Evolutionary conservation across 2,797 vertebrate species (phyloP).

Genomic region (Sebastolobus alascanus): DNA sequence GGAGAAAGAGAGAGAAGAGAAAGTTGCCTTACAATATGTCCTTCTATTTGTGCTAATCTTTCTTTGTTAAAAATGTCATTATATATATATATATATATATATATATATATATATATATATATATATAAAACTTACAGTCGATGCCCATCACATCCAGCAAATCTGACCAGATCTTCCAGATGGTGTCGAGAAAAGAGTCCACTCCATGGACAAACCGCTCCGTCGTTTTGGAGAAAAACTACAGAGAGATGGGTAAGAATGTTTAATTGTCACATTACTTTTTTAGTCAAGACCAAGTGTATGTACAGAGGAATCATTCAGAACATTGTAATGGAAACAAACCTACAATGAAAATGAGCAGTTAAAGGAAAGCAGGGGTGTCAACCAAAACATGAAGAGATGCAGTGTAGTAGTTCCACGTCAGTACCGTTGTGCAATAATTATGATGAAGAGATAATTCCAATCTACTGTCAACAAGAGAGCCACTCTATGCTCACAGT

Average conservation of each 20-base stretch:
- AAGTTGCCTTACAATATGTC: background rate
- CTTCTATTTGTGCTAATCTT: background rate
- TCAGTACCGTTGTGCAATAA: background rate
- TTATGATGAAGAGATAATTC: background rate
- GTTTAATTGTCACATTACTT: background rate
- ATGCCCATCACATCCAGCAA: conserved; percentile 96
- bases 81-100: background rate
- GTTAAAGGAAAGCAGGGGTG: background rate
- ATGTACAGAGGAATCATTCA: background rate
- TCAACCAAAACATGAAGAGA: background rate
- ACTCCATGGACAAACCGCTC: conserved; percentile 96
- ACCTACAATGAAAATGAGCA: background rate
- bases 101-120: background rate
- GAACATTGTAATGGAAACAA: background rate
- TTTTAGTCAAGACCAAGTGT: background rate
- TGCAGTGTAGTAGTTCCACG: background rate
- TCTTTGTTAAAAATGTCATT: background rate
- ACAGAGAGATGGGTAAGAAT: background rate
- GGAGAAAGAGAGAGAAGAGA: conserved; percentile 6
- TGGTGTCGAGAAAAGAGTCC: conserved; percentile 91
- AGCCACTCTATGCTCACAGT: too few relatives aligned
- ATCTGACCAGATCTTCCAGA: conserved; percentile 97
- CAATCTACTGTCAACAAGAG: background rate
- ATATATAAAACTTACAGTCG: conserved; percentile 87
- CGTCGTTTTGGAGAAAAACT: conserved; percentile 95